Percentiles rank a stretch among this genome's conserved stretches.
Conservation (phyloP, 1,140 invertebrate genomes). For the Trichonephila clavipes region DNA sequence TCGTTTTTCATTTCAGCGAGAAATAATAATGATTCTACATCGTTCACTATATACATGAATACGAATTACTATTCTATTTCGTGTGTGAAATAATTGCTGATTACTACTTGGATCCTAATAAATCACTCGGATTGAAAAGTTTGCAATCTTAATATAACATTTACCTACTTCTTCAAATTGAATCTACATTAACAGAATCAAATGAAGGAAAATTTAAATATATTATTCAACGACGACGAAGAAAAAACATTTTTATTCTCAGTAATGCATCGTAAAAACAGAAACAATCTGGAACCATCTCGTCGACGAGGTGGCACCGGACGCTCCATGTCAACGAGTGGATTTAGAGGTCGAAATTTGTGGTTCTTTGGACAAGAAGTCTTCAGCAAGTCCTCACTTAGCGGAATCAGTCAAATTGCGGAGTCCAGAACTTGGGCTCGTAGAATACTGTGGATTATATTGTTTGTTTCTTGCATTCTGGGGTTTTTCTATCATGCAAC, state of each 20-base stretch:
- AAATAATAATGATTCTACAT: too few relatives aligned
- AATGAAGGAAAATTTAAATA: background rate
- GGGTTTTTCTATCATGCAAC: slow-evolving; percentile 75
- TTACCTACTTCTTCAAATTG: too few relatives aligned
- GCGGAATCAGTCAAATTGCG: slow-evolving; percentile 75
- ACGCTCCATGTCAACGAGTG: background rate
- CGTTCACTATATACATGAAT: too few relatives aligned
- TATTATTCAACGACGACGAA: background rate
- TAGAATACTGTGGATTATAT: slow-evolving; percentile 58
- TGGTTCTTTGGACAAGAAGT: slow-evolving; percentile 65
- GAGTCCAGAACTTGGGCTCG: slow-evolving; percentile 58
- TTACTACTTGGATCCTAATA: too few relatives aligned
- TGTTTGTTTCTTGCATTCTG: slow-evolving; percentile 65
- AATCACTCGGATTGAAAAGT: too few relatives aligned
- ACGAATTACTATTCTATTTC: too few relatives aligned
- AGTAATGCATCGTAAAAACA: background rate
- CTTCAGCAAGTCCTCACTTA: slow-evolving; percentile 73
- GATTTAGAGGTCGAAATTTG: slow-evolving; percentile 10
- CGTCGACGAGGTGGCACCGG: background rate
- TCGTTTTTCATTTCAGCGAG: too few relatives aligned
- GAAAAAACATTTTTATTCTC: background rate
- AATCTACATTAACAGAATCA: background rate
- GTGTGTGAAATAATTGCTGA: too few relatives aligned
- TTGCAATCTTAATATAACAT: too few relatives aligned
- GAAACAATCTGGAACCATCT: background rate